Conservation (phyloP, 1,140 invertebrate species). For the Stratiolaelaps scimitus region DNA sequence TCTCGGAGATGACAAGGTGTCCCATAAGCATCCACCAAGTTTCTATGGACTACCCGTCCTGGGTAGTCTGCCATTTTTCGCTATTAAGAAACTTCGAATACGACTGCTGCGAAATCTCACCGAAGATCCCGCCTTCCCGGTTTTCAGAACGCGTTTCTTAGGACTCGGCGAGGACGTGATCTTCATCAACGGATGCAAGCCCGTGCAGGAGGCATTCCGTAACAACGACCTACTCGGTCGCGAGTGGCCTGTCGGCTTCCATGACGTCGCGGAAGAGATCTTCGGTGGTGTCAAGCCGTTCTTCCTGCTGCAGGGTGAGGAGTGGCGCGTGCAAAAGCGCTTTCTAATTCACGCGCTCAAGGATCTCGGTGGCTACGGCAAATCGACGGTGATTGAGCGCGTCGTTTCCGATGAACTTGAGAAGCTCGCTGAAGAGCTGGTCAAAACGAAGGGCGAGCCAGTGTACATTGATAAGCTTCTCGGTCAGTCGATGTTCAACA, state of each 20-base stretch:
- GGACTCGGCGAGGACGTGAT: constrained; percentile 27
- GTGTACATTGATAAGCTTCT: constrained; percentile 9
- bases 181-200: constrained; percentile 19
- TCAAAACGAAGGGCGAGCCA: constrained; percentile 5
- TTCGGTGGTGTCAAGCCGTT: constrained; percentile 21
- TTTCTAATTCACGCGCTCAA: constrained; percentile 26
- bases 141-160: constrained; percentile 26
- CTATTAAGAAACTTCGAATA: constrained; percentile 10
- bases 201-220: constrained; percentile 23
- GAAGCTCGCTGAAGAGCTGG: not conserved
- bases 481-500: constrained; percentile 25
- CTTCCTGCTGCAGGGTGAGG: constrained; percentile 21
- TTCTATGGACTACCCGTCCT: constrained; percentile 9
- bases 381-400: constrained; percentile 9
- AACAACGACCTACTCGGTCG: constrained; percentile 19
- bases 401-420: constrained; percentile 16
- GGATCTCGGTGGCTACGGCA: constrained; percentile 20
- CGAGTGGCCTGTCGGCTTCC: constrained; percentile 23
- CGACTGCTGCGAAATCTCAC: constrained; percentile 13
- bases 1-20: not conserved
- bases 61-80: constrained; percentile 15
- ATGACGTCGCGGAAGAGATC: constrained; percentile 22
- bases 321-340: constrained; percentile 8
- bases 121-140: constrained; percentile 12
- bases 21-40: constrained; percentile 5